A percentile compares a stretch with the other conserved stretches of the same genome.
phyloP scores from a whole-genome alignment of 2,797 vertebrate genomes.

The Chiroxiphia lanceolata region DNA sequence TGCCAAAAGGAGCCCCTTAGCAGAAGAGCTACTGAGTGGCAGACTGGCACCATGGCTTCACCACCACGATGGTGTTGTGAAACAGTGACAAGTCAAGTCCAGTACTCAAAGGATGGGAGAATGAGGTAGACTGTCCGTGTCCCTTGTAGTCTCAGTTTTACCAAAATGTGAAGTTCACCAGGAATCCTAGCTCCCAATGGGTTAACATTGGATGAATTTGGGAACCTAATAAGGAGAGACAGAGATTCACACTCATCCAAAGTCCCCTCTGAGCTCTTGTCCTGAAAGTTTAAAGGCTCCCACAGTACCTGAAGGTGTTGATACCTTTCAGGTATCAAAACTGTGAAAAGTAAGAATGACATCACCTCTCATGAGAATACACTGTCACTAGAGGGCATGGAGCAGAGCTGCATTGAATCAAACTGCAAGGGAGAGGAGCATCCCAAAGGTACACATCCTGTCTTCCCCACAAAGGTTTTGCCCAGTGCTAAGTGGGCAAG shows the following conservation, averaged over 20 bases:
- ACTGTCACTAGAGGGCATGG: neutral
- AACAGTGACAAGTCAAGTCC: neutral
- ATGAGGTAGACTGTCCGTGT: neutral
- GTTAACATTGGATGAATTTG: neutral
- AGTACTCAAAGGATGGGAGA: neutral
- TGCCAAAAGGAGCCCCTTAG: neutral
- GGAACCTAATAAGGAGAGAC: neutral
- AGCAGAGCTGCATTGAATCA: neutral
- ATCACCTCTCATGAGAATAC: neutral
- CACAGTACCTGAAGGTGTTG: neutral
- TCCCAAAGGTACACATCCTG: neutral
- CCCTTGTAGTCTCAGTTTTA: neutral
- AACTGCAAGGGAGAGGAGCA: neutral
- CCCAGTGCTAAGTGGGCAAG: neutral
- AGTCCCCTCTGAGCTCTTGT: neutral
- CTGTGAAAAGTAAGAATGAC: neutral
- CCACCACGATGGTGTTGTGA: neutral
- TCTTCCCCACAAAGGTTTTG: neutral
- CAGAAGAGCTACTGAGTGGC: neutral
- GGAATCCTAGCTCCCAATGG: neutral
- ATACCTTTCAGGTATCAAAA: neutral
- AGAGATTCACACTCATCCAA: neutral
- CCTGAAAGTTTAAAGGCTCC: neutral
- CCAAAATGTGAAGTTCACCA: neutral
- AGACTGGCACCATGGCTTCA: neutral